phyloP scores from a whole-genome alignment of 2,797 vertebrate genomes.

The Oceanodroma leucorhoa region DNA sequence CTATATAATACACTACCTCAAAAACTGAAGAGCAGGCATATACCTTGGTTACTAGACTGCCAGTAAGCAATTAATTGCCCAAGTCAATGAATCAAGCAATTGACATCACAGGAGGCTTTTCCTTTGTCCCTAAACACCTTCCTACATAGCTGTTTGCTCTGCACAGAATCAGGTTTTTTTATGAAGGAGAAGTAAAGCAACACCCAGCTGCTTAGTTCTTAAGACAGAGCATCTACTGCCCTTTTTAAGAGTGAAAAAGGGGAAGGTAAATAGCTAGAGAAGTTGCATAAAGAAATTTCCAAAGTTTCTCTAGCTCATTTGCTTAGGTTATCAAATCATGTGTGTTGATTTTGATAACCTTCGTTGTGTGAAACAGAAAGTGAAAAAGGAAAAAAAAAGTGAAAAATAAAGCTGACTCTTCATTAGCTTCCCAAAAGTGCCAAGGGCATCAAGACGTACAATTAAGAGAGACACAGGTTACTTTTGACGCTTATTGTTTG shows the following conservation, averaged over 20 bases:
- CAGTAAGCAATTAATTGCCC: neutral
- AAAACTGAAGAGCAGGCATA: neutral
- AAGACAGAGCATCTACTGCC: neutral
- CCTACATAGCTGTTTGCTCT: neutral
- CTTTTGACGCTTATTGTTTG: fast-evolving
- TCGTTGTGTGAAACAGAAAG: fast-evolving
- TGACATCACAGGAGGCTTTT: neutral
- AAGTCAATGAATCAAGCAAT: neutral
- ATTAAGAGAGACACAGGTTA: neutral
- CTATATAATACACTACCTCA: neutral
- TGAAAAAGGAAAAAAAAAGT: neutral
- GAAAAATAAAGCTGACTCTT: neutral
- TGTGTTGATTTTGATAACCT: neutral
- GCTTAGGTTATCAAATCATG: neutral
- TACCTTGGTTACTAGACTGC: fast-evolving
- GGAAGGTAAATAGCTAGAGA: neutral
- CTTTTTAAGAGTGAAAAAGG: neutral
- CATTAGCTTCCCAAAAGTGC: neutral
- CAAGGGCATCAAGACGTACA: fast-evolving
- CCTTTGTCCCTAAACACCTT: neutral
- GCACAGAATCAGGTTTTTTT: neutral
- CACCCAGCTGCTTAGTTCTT: neutral
- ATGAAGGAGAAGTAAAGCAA: neutral
- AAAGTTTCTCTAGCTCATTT: neutral
- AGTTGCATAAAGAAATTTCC: neutral